These are phyloP conservation scores for Rynchops niger DNA, from an alignment of 2,113 vertebrate genomes.

Conservation along the genomic window DNA sequence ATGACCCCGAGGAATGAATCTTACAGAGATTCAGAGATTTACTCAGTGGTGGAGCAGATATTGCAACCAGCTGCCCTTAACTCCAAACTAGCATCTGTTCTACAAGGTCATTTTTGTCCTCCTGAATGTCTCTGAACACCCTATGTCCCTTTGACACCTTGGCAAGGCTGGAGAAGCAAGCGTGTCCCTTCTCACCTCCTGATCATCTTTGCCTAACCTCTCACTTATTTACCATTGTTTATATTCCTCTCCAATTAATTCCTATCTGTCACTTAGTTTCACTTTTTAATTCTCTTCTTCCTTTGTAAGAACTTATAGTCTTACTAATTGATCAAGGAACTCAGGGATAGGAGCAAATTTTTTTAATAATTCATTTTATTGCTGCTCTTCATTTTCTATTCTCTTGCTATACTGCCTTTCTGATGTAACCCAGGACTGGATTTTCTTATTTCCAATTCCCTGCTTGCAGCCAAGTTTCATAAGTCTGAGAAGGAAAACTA, in stretches of 20 bases:
- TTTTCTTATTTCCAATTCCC: conserved; percentile 24
- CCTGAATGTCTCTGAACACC: not conserved
- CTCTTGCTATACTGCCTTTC: not conserved
- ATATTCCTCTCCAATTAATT: not conserved
- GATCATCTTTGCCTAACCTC: not conserved
- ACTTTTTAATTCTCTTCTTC: conserved; percentile 18
- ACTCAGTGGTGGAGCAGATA: not conserved
- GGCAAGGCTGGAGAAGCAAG: not conserved
- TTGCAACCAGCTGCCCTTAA: not conserved
- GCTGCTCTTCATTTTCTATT: conserved; percentile 37
- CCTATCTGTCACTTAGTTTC: not conserved
- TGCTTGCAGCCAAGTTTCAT: not conserved
- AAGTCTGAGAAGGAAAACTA: conserved; percentile 18
- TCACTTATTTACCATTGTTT: not conserved
- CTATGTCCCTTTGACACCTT: not conserved
- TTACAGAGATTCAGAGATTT: not conserved
- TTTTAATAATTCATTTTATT: conserved; percentile 50
- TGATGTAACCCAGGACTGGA: not conserved
- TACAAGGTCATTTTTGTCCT: not conserved
- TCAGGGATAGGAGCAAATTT: not conserved
- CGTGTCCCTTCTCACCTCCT: not conserved
- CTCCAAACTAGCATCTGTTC: not conserved
- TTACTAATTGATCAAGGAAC: conserved; percentile 53
- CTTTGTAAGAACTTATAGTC: conserved; percentile 11
- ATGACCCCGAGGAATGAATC: not conserved